These are phyloP conservation scores for Leptonema lineaticorne DNA, from an alignment of 1,140 invertebrate genomes.

Conservation along the genomic window DNA sequence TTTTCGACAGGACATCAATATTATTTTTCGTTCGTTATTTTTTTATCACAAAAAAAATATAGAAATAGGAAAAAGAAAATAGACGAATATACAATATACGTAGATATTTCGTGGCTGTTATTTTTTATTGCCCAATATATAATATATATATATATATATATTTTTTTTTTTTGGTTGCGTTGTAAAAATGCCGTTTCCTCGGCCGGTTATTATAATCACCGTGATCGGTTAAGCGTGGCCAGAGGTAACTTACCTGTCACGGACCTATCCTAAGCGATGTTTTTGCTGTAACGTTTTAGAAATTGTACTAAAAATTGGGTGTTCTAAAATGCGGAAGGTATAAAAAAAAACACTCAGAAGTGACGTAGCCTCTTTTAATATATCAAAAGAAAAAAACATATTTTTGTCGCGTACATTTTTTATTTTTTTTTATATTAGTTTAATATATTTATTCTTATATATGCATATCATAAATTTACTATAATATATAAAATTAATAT, in stretches of 20 bases:
- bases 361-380: conserved; percentile 9
- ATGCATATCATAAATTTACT: too few species aligned
- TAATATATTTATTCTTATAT: too few species aligned
- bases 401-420: too few species aligned
- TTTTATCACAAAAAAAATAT: too few species aligned
- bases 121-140: too few species aligned
- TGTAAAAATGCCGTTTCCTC: conserved; percentile 22
- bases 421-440: too few species aligned
- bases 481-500: too few species aligned
- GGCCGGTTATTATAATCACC: conserved; percentile 1
- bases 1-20: conserved; percentile 26
- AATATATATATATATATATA: too few species aligned
- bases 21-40: conserved; percentile 13
- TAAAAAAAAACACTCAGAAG: neutral
- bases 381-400: too few species aligned
- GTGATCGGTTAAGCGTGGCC: conserved; percentile 26
- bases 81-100: too few species aligned
- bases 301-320: conserved; percentile 28
- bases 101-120: too few species aligned
- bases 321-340: conserved; percentile 29
- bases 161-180: conserved; percentile 1
- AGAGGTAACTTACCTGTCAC: conserved; percentile 30
- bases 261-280: neutral
- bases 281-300: conserved; percentile 25
- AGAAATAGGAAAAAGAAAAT: too few species aligned